These are phyloP conservation scores for Heloderma charlesbogerti DNA, from an alignment of 2,113 vertebrate genomes.

Conservation along the genomic window DNA sequence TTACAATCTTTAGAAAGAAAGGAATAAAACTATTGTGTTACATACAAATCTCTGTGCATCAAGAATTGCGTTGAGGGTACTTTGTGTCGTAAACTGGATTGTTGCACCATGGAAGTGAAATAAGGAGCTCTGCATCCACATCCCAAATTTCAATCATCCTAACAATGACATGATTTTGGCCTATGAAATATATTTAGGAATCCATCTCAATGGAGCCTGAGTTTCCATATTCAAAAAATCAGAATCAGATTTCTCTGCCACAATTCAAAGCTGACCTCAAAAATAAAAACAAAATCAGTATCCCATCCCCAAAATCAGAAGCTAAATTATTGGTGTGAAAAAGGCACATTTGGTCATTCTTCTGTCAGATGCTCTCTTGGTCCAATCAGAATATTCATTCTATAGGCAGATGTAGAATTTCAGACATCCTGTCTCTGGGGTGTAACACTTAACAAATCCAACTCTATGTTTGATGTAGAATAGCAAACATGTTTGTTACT, in stretches of 20 bases:
- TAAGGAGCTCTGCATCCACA: neutral
- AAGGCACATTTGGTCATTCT: neutral
- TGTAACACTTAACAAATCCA: no score
- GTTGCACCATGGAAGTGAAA: neutral
- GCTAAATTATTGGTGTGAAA: neutral
- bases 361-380: neutral
- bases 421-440: neutral
- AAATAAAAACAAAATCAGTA: neutral
- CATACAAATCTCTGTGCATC: constrained; percentile 11
- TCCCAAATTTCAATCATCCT: neutral
- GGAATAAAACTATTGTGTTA: constrained; percentile 75
- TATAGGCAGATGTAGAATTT: neutral
- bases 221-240: neutral
- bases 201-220: neutral
- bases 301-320: neutral
- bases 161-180: neutral
- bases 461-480: no score
- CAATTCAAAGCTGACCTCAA: neutral
- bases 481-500: no score
- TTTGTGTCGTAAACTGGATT: no score
- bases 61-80: neutral
- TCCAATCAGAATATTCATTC: neutral
- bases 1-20: constrained; percentile 49
- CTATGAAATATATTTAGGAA: neutral
- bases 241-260: neutral